These are phyloP conservation scores for Chaunax sp. DNA, from an alignment of 2,797 vertebrate species.

Conservation along the genomic window DNA sequence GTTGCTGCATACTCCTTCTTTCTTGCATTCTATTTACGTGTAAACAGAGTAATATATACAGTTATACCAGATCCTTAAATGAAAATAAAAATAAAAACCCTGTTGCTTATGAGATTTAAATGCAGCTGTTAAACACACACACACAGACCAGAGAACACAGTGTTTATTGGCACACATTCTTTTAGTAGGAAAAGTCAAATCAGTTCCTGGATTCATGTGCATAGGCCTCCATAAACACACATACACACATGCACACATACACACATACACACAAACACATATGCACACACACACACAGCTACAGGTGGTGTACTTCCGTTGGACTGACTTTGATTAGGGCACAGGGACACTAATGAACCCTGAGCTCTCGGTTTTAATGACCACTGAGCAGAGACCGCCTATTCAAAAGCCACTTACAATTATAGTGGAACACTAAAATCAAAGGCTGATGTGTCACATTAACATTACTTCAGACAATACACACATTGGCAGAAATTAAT, in stretches of 20 bases:
- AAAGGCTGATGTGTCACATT: slow-evolving; percentile 65
- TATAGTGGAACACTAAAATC: slow-evolving; percentile 69
- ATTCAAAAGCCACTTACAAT: slow-evolving; percentile 66
- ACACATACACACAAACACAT: slow-evolving; percentile 10
- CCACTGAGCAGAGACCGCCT: slow-evolving; percentile 65
- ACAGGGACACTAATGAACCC: slow-evolving; percentile 74
- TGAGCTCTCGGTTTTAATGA: slow-evolving; percentile 69
- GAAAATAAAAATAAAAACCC: not conserved
- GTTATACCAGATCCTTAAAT: slow-evolving; percentile 12
- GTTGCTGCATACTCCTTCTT: not conserved
- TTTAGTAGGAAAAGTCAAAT: slow-evolving; percentile 67
- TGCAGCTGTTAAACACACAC: slow-evolving; percentile 71
- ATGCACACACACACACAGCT: slow-evolving; percentile 9
- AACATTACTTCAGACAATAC: slow-evolving; percentile 45
- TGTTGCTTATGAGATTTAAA: slow-evolving; percentile 44
- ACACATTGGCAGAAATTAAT: slow-evolving; percentile 32
- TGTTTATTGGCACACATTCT: slow-evolving; percentile 76
- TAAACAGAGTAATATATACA: slow-evolving; percentile 1
- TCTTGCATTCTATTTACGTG: not conserved
- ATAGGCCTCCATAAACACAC: slow-evolving; percentile 8
- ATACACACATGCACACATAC: not conserved
- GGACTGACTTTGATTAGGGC: slow-evolving; percentile 73
- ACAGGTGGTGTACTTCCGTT: slow-evolving; percentile 72
- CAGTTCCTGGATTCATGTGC: slow-evolving; percentile 38
- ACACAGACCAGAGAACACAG: slow-evolving; percentile 63